Evolutionary conservation across 2,797 vertebrate species (phyloP).

Genomic region (Neosilurus mollespiculum): DNA sequence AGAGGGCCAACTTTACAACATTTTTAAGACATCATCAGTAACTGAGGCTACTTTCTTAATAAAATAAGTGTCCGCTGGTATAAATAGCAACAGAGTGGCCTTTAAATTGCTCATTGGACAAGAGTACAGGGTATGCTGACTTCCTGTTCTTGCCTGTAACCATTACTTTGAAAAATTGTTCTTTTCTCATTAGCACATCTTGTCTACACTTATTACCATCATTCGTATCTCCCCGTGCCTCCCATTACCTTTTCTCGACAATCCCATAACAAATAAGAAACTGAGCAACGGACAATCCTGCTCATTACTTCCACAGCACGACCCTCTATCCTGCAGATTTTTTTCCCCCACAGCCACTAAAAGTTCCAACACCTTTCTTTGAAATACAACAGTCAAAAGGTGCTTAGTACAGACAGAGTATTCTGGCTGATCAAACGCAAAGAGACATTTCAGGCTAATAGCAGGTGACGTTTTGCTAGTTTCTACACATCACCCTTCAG

Average conservation of each 20-base stretch:
- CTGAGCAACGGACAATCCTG: background rate
- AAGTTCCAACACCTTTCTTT: background rate
- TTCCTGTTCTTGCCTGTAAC: background rate
- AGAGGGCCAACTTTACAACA: constrained; percentile 25
- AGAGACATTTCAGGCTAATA: constrained; percentile 9
- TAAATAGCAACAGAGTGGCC: constrained; percentile 28
- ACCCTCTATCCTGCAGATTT: background rate
- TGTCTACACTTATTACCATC: constrained; percentile 10
- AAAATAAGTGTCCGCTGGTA: background rate
- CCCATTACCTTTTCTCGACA: background rate
- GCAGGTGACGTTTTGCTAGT: constrained; percentile 38
- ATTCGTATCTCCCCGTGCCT: background rate
- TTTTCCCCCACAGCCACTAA: background rate
- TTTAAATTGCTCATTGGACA: constrained; percentile 34
- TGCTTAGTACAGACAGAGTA: background rate
- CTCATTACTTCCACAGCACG: background rate
- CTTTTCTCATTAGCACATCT: background rate
- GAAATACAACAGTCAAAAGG: background rate
- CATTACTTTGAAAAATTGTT: constrained; percentile 25
- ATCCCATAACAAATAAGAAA: background rate
- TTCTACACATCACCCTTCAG: constrained; percentile 19
- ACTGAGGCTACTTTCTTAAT: background rate
- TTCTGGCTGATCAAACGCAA: constrained; percentile 20
- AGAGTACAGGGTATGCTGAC: constrained; percentile 21
- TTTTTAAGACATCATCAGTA: constrained; percentile 35